phyloP scores from a whole-genome alignment of 1,140 invertebrate genomes.

The Conus betulinus region DNA sequence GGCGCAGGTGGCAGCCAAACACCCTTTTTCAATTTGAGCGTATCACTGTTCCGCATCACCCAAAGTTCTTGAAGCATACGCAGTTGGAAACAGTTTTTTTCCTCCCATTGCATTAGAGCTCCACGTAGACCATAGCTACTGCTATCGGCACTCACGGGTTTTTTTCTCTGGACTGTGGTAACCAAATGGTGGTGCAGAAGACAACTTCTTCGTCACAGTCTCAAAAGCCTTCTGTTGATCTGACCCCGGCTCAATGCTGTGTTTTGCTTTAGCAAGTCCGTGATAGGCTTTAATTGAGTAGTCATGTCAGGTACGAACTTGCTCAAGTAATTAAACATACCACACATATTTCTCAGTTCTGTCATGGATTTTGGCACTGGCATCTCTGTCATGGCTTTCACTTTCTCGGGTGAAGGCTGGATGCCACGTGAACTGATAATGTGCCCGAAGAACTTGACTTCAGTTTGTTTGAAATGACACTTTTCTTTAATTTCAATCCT shows the following conservation, averaged over 20 bases:
- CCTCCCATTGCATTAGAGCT: neutral
- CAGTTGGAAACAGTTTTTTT: constrained; percentile 15
- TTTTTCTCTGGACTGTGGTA: constrained; percentile 46
- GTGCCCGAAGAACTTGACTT: constrained; percentile 44
- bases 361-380: constrained; percentile 56
- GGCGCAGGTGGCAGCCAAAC: constrained; percentile 73
- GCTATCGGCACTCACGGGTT: constrained; percentile 44
- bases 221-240: constrained; percentile 37
- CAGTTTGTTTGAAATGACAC: constrained; percentile 61
- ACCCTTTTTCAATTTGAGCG: constrained; percentile 78
- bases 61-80: constrained; percentile 52
- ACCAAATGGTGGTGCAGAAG: constrained; percentile 33
- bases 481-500: constrained; percentile 68
- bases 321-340: constrained; percentile 54
- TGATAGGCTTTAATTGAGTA: constrained; percentile 41
- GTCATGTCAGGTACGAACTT: constrained; percentile 40
- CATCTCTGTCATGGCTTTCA: constrained; percentile 51
- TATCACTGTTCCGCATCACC: constrained; percentile 75
- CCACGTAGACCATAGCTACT: constrained; percentile 52
- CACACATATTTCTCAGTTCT: constrained; percentile 23
- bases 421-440: constrained; percentile 16
- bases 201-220: constrained; percentile 35
- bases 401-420: constrained; percentile 69
- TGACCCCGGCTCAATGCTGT: constrained; percentile 37
- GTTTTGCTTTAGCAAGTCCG: constrained; percentile 41